Evolutionary conservation across 2,797 vertebrate species (phyloP).

Genomic region (Avahi laniger): DNA sequence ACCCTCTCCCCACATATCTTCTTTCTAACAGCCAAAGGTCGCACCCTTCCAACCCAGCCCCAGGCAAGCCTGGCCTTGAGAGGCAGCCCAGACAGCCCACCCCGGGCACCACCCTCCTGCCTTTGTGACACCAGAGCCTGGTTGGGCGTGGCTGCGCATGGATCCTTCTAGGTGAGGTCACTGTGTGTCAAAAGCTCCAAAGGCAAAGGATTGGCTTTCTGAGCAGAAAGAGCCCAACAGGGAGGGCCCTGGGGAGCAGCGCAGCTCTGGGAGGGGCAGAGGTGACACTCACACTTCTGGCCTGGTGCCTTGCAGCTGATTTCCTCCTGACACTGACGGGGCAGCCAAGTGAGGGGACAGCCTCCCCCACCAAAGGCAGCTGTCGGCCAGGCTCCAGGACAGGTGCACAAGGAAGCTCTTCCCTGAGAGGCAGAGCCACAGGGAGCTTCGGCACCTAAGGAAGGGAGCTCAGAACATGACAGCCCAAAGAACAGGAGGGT

Average conservation of each 20-base stretch:
- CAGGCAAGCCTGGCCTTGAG: neutral
- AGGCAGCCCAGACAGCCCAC: neutral
- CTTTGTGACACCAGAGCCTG: constrained; percentile 68
- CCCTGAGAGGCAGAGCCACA: neutral
- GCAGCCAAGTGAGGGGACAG: neutral
- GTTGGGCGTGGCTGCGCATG: neutral
- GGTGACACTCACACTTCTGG: neutral
- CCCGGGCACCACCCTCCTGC: constrained; percentile 28
- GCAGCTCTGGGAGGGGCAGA: neutral
- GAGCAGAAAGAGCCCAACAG: neutral
- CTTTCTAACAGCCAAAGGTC: neutral
- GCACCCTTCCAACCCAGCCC: neutral
- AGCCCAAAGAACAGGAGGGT: no score
- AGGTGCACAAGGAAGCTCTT: neutral
- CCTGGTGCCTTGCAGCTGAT: neutral
- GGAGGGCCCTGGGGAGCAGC: neutral
- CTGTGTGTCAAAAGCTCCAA: neutral
- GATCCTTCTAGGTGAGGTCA: neutral
- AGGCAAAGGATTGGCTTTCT: neutral
- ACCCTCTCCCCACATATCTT: neutral
- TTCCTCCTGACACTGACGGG: neutral
- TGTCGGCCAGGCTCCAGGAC: neutral
- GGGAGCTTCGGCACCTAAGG: neutral
- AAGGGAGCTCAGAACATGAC: neutral
- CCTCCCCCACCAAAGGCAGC: neutral